Evolutionary conservation across 1,140 invertebrate species (phyloP).

Genomic region (Papilio aristodemus): DNA sequence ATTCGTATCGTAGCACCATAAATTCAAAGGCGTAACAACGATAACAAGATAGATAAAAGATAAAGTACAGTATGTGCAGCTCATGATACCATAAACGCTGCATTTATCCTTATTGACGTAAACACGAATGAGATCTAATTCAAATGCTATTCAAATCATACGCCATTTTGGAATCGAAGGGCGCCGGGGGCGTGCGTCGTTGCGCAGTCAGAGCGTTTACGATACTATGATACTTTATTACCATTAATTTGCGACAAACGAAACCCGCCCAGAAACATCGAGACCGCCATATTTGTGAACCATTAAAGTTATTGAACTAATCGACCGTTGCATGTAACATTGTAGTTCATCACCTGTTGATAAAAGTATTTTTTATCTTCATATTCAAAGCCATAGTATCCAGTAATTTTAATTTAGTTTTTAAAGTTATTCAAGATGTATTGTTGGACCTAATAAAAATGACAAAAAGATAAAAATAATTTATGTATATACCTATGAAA

Average conservation of each 20-base stretch:
- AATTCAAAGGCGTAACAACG: conserved; percentile 14
- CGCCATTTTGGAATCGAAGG: conserved; percentile 54
- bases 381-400: background rate
- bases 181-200: conserved; percentile 49
- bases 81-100: conserved; percentile 1
- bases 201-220: conserved; percentile 56
- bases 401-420: too few relatives aligned
- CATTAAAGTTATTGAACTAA: conserved; percentile 42
- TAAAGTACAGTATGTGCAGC: conserved; percentile 9
- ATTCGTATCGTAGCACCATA: background rate
- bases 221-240: conserved; percentile 74
- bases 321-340: conserved; percentile 34
- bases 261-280: conserved; percentile 59
- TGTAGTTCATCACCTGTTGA: background rate
- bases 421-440: too few relatives aligned
- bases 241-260: conserved; percentile 71
- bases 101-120: conserved; percentile 13
- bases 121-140: conserved; percentile 36
- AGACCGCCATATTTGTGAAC: conserved; percentile 51
- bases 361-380: background rate
- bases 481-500: too few relatives aligned
- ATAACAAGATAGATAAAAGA: conserved; percentile 11
- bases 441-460: too few relatives aligned
- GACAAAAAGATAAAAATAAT: too few relatives aligned
- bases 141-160: conserved; percentile 45